These are phyloP conservation scores for Elymnias hypermnestra DNA, from an alignment of 1,140 invertebrate genomes.

Conservation along the genomic window DNA sequence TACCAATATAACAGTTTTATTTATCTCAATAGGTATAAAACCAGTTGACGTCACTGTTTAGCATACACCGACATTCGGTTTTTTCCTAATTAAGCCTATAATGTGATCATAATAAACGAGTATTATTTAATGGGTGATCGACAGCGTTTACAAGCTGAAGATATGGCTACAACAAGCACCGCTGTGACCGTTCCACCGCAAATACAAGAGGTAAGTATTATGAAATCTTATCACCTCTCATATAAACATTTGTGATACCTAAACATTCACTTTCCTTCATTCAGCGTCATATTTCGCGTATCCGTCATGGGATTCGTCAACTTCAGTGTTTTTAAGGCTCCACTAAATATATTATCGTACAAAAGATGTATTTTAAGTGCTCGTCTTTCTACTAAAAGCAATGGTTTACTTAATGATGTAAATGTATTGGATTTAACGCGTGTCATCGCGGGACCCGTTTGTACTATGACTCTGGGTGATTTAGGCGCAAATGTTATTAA, in stretches of 20 bases:
- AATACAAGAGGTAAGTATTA: slow-evolving; percentile 51
- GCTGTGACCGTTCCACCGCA: slow-evolving; percentile 54
- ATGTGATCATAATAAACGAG: slow-evolving; percentile 39
- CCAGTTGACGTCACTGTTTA: neutral
- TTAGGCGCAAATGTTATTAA: slow-evolving; percentile 97
- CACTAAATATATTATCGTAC: slow-evolving; percentile 5
- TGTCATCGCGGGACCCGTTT: slow-evolving; percentile 90
- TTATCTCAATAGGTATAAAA: neutral
- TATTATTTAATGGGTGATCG: slow-evolving; percentile 56
- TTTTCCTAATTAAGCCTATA: slow-evolving; percentile 16
- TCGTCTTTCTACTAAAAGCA: slow-evolving; percentile 22
- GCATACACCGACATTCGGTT: neutral
- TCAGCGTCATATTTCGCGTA: neutral
- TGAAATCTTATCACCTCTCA: slow-evolving; percentile 40
- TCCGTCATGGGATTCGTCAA: slow-evolving; percentile 6
- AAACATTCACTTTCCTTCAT: slow-evolving; percentile 4
- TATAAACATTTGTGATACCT: slow-evolving; percentile 18
- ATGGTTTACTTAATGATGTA: slow-evolving; percentile 76
- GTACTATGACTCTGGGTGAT: slow-evolving; percentile 95
- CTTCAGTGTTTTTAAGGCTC: neutral
- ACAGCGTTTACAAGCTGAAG: slow-evolving; percentile 35
- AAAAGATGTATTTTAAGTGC: neutral
- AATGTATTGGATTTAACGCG: slow-evolving; percentile 89
- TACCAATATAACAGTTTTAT: slow-evolving; percentile 5
- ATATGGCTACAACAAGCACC: slow-evolving; percentile 65